Percentiles rank a stretch among this genome's conserved stretches.
phyloP scores from a whole-genome alignment of 92 coral and sea anemone genomes.

The Bergia puertoricense region DNA sequence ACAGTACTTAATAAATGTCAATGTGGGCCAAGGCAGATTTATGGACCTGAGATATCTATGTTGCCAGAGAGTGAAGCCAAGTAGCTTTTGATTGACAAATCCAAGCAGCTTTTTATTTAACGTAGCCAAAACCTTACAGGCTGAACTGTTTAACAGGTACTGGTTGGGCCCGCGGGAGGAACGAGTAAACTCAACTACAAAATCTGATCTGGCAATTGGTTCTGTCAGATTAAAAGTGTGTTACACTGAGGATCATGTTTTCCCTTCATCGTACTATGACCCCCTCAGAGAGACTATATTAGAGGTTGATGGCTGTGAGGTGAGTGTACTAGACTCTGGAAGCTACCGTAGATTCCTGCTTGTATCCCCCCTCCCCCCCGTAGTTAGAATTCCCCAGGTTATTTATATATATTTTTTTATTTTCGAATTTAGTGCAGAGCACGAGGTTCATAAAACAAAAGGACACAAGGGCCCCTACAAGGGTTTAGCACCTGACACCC shows the following conservation, averaged over 20 bases:
- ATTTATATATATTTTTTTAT: not conserved
- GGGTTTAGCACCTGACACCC: no score
- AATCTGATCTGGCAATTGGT: constrained; percentile 60
- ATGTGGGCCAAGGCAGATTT: no score
- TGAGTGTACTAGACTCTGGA: not conserved
- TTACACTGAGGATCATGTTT: constrained; percentile 79
- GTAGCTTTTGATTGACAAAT: no score
- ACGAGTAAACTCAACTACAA: constrained; percentile 52
- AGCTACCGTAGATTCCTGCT: not conserved
- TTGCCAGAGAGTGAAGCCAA: no score
- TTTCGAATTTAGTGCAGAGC: no score
- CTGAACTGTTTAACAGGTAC: constrained; percentile 52
- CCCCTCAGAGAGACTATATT: constrained; percentile 81
- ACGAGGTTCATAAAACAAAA: no score
- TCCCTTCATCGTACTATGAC: constrained; percentile 80
- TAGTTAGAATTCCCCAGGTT: not conserved
- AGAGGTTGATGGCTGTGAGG: constrained; percentile 63
- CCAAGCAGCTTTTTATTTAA: not conserved
- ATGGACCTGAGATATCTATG: no score
- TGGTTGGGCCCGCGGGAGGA: constrained; percentile 91
- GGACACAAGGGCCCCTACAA: no score
- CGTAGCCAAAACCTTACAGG: not conserved
- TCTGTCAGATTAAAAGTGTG: constrained; percentile 71
- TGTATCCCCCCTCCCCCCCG: not conserved
- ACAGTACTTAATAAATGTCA: no score